Conservation (phyloP, 1,140 invertebrate species). For the Platyscapa corneri region DNA sequence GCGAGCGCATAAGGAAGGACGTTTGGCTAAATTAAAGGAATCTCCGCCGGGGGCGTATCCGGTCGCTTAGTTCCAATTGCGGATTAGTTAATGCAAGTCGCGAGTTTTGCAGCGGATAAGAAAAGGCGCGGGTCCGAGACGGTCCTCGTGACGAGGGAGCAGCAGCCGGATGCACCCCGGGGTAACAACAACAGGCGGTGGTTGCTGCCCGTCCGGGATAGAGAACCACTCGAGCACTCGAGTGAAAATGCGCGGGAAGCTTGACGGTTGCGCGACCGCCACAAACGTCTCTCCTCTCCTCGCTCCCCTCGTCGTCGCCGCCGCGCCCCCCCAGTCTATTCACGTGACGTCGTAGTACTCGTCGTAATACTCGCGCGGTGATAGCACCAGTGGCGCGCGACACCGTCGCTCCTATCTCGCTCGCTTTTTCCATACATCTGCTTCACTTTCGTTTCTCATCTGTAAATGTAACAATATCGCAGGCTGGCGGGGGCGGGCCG, state of each 20-base stretch:
- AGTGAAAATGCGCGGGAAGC: conserved; percentile 6
- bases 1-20: too few species aligned
- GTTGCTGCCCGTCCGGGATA: background rate
- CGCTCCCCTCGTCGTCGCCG: background rate
- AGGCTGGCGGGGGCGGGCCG: too few species aligned
- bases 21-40: background rate
- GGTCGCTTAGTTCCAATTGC: background rate
- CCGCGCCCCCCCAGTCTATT: background rate
- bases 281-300: background rate
- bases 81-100: background rate
- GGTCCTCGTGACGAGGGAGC: background rate
- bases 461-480: background rate
- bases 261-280: background rate
- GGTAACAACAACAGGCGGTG: too few species aligned
- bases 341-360: background rate
- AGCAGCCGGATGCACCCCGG: background rate
- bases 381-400: background rate
- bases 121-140: background rate
- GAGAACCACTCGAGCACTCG: background rate
- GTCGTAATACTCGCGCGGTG: background rate
- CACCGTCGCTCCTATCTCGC: background rate
- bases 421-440: conserved; percentile 43
- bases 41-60: background rate
- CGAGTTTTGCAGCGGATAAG: background rate
- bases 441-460: background rate